A percentile compares a stretch with the other conserved stretches of the same genome.
Evolutionary conservation across 2,888 invertebrate genomes (phyloP).

Genomic region (Phengaris arion): DNA sequence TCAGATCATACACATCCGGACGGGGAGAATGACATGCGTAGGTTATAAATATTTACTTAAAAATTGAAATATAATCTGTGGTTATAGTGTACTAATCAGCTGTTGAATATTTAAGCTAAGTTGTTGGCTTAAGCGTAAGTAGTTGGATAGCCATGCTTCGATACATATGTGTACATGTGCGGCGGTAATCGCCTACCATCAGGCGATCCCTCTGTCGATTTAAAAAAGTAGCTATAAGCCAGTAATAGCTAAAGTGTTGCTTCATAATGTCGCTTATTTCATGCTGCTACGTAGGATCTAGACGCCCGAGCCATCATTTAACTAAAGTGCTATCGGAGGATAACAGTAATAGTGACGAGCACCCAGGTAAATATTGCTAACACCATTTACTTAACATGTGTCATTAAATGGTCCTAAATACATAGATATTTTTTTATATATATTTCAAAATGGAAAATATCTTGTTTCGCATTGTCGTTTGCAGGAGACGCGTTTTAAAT

Average conservation of each 20-base stretch:
- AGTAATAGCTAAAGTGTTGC: conserved; percentile 38
- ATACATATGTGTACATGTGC: neutral
- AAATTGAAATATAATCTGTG: conserved; percentile 12
- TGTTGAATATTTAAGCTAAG: neutral
- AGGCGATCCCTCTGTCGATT: no score
- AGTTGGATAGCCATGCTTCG: neutral
- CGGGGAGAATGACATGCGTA: conserved; percentile 70
- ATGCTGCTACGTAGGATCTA: conserved; percentile 69
- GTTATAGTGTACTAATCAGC: neutral
- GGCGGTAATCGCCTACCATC: neutral
- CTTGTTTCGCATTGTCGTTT: no score
- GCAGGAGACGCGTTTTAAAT: no score
- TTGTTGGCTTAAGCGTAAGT: conserved; percentile 14
- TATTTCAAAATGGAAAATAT: neutral
- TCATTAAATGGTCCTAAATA: neutral
- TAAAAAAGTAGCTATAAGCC: neutral
- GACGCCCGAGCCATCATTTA: conserved; percentile 74
- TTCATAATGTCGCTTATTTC: conserved; percentile 54
- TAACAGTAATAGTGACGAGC: conserved; percentile 83
- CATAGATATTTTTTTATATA: neutral
- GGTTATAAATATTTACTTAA: conserved; percentile 38
- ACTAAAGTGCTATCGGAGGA: conserved; percentile 83
- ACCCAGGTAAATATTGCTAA: conserved; percentile 47
- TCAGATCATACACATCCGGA: conserved; percentile 71
- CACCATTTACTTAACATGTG: no score